A percentile compares a stretch with the other conserved stretches of the same genome.
These are phyloP conservation scores for Caradrina clavipalpis DNA, from an alignment of 2,888 invertebrate genomes.

Conservation along the genomic window DNA sequence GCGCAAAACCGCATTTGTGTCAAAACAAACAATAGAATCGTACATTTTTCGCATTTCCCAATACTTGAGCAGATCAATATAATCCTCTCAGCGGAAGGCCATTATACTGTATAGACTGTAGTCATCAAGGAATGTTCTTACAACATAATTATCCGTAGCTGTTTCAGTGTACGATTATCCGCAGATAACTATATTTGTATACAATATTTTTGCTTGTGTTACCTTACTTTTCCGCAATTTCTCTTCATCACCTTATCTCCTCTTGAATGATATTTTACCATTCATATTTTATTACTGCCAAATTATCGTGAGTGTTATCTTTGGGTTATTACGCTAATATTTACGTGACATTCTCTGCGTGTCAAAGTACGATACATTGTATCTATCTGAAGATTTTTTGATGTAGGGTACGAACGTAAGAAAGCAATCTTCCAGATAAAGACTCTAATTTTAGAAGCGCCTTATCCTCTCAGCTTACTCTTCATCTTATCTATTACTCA, in stretches of 20 bases:
- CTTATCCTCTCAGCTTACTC: slow-evolving; percentile 10
- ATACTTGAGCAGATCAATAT: slow-evolving; percentile 19
- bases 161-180: slow-evolving; percentile 3
- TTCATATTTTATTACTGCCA: slow-evolving; percentile 29
- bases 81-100: neutral
- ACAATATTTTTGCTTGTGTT: neutral
- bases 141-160: neutral
- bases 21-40: slow-evolving; percentile 28
- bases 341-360: slow-evolving; percentile 20
- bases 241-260: slow-evolving; percentile 14
- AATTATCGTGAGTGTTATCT: slow-evolving; percentile 25
- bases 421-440: slow-evolving; percentile 5
- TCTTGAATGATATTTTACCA: slow-evolving; percentile 23
- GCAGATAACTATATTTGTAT: neutral
- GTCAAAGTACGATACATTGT: slow-evolving; percentile 1
- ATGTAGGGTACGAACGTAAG: neutral
- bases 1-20: slow-evolving; percentile 28
- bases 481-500: slow-evolving; percentile 26
- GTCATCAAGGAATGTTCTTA: neutral
- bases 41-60: slow-evolving; percentile 19
- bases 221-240: neutral
- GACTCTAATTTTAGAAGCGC: neutral
- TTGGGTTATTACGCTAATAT: slow-evolving; percentile 28
- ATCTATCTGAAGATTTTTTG: neutral
- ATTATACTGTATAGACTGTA: slow-evolving; percentile 11